Evolutionary conservation across 2,888 invertebrate genomes (phyloP), one percentile per base, ranked within the genome.

Genomic region (Protonemura montana): DNA sequence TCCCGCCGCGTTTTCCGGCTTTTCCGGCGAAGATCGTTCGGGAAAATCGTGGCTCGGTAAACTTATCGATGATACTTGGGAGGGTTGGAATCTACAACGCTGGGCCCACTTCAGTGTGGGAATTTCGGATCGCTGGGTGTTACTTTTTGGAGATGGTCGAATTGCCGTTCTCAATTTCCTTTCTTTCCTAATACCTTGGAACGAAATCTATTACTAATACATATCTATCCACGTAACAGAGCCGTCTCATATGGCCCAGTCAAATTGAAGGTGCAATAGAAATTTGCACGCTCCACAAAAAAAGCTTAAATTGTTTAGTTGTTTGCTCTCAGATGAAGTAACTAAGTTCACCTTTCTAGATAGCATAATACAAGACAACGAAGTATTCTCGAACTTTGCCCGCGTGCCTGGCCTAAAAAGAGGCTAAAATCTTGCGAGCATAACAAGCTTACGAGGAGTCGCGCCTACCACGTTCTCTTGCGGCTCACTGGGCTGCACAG

Each of bases 401-500:
- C 59, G n/a, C n/a, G 59, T 59, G 59, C 59, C 13, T 13, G 16
- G 59, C 16, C 59, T 78, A 78, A 26, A 81, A 30, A 81, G 28
- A 30, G 81, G 30, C 81, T 29, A n/a, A 78, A 13, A 27, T 78
- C 78, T 30, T 5, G 81, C 28, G n/a, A n/a, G 81, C 81, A 30
- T 78, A 78, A 78, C 81, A 81, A 28, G 81, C 29, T 81, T 78
- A 26, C 25, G 26, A 28, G 78, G 2, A 25, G 78, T 2, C 6
- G 26, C 5, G 10, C 13, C 78, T 78, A 21, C 59, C 2, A 21
- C 78, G 78, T 2, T 78, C 5, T 30, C 81, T 81, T 28, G 28
- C 81, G 16, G 81, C 28, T 29, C 81, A 81, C 29, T 81, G 81
- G 81, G 25, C 81, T 29, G 81, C 7, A 81, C 28, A 29, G 30